Base-by-base conservation (phyloP, 2,113 vertebrate genomes). In the Haemorhous mexicanus region DNA sequence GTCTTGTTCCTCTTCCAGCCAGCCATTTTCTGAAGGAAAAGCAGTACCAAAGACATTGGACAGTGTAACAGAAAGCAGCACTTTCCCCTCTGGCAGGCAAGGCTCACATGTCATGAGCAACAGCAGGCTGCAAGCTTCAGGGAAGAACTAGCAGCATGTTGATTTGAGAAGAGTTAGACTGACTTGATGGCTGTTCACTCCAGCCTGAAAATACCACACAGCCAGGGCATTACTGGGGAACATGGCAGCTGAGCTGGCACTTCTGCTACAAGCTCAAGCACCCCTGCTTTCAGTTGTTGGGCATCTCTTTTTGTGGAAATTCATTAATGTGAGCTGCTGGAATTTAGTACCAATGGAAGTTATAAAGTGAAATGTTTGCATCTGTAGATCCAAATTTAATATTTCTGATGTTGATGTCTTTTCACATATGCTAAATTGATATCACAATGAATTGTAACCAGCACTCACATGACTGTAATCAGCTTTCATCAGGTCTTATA, bases 311-410 rank as follows among this genome's bases (percentile, higher is more conserved):
- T 28, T 61, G 58, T 64, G 30, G 68, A 73, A 70, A 17, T 56
- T 21, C 27, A 44, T 16, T 44, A 46, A 30, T 0, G 0, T 14
- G 41, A 72, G 37, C 67, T 70, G 32, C 16, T 37, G 55, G 58
- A 7, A 6, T 16, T 62, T 49, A 50, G 41, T 2, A 2, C 43
- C 37, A 70, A 4, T 3, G 6, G 58, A 77, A 84, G 26, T n/a
- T 63, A 23, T 55, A 17, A 69, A 86, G 55, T 37, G 5, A 88
- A 85, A 49, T 37, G 76, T 46, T 20, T 52, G 32, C 41, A 53
- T 23, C 26, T 58, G 10, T 30, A 32, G 28, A 41, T 35, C 4
- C n/a, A 73, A 73, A 53, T 53, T 16, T 21, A 37, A 79, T 44
- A 28, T 30, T 19, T 46, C 80, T 32, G 11, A 37, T 33, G 22